These are phyloP conservation scores for Agrotis ipsilon DNA, from an alignment of 2,888 invertebrate genomes.

Conservation along the genomic window DNA sequence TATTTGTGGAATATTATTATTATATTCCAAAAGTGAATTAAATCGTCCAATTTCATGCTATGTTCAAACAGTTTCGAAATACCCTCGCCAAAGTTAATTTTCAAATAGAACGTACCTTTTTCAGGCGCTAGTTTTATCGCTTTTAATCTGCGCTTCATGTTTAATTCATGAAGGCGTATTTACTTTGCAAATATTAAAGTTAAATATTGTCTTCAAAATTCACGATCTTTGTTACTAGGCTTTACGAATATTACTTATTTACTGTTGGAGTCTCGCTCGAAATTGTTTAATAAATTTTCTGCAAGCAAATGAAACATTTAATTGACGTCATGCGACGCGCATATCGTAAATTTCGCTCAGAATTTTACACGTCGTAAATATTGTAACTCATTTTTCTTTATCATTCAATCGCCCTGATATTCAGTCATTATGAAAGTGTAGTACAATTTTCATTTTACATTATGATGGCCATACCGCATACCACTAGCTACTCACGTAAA, in stretches of 20 bases:
- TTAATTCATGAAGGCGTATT: conserved; percentile 53
- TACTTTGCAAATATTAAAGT: conserved; percentile 47
- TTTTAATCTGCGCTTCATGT: conserved; percentile 58
- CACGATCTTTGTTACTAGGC: conserved; percentile 24
- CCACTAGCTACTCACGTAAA: conserved; percentile 12
- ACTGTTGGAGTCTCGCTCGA: background rate
- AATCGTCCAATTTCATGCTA: conserved; percentile 55
- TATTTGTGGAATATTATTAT: no score
- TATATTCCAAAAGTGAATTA: conserved; percentile 51
- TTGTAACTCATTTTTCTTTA: no score
- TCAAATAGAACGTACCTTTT: conserved; percentile 48
- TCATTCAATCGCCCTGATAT: conserved; percentile 1
- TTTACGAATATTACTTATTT: conserved; percentile 15
- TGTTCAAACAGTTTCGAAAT: conserved; percentile 39
- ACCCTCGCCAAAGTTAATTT: conserved; percentile 44
- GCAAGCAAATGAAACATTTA: background rate
- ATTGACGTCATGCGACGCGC: background rate
- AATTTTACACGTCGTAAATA: no score
- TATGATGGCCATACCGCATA: background rate
- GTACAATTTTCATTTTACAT: conserved; percentile 8
- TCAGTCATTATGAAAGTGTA: conserved; percentile 1
- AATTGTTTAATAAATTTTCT: conserved; percentile 11
- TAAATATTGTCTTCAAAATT: conserved; percentile 46
- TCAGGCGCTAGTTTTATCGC: conserved; percentile 59
- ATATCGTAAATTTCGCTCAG: no score